Evolutionary conservation across 2,797 vertebrate species (phyloP), one percentile per base, ranked within the genome.

Genomic region (Sebastiscus tertius): DNA sequence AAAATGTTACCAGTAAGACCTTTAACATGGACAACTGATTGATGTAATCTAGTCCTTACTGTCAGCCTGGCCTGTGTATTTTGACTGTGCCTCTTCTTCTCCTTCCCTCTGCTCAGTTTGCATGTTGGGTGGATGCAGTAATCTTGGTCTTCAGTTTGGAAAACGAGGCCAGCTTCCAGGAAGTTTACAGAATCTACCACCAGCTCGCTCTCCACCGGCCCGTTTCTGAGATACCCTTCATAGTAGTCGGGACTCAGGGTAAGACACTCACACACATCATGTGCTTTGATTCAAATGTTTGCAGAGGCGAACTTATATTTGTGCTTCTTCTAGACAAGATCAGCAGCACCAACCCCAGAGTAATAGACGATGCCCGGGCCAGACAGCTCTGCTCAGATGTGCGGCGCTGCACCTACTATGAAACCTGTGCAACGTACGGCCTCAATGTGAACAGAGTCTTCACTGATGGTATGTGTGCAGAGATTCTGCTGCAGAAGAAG

Each of bases 61-160:
- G 1, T 56, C 10, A 7, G 22, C 9, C 12, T 18, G 2, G 60
- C 22, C 58, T 6, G 1, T 72, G 16, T 31, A 22, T 73, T 74
- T n/a, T 79, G 20, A 81, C 27, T 52, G 20, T 52, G 2, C 0
- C 20, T 61, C 26, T 49, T 77, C 52, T 55, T 29, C 49, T 67
- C 26, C 18, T 62, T 34, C 9, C 20, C 59, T 68, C 29, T 68
- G 24, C 24, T 75, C 89, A 98, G 98, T 97, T 99, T 87, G 95
- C 97, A 82, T 93, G 89, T 85, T 99, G 98, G 98, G 96, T 97
- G 75, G 98, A 99, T 46, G 98, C 97, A 1, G 96, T 98, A 71
- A 96, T 99, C 93, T 95, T 99, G 85, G 97, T 99, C 82, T 99
- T 98, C 93, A 99, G 98, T 93, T 93, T 99, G 95, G 98, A 99